phyloP scores from a whole-genome alignment of 2,797 vertebrate species.

The Bradypodion ventrale region DNA sequence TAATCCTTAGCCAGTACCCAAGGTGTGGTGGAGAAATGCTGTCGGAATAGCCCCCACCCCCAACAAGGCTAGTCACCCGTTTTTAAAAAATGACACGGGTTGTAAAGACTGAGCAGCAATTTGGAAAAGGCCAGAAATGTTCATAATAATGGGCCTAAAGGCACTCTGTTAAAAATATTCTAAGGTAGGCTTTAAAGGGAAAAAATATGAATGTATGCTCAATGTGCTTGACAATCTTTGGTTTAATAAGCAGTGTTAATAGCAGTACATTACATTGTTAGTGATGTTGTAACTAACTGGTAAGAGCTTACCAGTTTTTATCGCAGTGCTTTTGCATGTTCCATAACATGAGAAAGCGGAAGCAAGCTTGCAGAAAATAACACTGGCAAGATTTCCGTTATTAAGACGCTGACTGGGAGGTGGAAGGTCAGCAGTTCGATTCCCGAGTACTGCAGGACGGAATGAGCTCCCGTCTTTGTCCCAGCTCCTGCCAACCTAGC shows the following conservation, averaged over 20 bases:
- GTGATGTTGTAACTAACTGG: neutral
- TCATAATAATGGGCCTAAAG: neutral
- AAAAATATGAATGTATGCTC: neutral
- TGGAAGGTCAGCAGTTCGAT: too few relatives aligned
- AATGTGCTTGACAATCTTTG: neutral
- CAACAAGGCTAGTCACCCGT: neutral
- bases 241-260: neutral
- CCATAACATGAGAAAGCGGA: neutral
- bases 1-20: neutral
- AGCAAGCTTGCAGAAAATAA: neutral
- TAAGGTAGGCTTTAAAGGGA: neutral
- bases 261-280: neutral
- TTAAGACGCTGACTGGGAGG: too few relatives aligned
- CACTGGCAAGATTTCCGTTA: neutral
- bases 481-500: too few relatives aligned
- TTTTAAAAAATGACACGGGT: neutral
- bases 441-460: too few relatives aligned
- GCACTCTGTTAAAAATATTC: neutral
- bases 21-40: neutral
- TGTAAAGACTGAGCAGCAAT: neutral
- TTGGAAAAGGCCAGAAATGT: neutral
- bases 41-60: neutral
- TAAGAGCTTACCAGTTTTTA: too few relatives aligned
- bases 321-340: neutral
- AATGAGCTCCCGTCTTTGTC: too few relatives aligned